Evolutionary conservation across 2,797 vertebrate species (phyloP).

Genomic region (Iguana delicatissima): DNA sequence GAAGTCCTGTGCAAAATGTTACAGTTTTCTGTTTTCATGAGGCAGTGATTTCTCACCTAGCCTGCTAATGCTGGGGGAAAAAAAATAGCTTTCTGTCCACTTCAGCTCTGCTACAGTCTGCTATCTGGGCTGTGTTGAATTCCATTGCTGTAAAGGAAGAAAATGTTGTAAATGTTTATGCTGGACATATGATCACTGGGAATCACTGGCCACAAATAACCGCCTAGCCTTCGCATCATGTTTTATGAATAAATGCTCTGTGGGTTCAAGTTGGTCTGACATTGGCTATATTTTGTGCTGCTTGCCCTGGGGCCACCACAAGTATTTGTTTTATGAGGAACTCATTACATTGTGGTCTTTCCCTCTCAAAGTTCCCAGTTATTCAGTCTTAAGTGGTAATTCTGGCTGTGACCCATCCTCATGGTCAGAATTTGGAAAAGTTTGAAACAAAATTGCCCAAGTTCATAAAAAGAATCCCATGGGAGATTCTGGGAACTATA

Average conservation of each 20-base stretch:
- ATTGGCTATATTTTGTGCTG: slow-evolving; percentile 64
- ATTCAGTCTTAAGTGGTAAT: slow-evolving; percentile 52
- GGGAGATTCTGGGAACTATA: too few relatives aligned
- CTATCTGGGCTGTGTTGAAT: slow-evolving; percentile 59
- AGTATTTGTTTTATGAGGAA: slow-evolving; percentile 71
- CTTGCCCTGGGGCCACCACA: slow-evolving; percentile 58
- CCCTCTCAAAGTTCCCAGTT: slow-evolving; percentile 64
- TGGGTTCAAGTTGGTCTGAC: slow-evolving; percentile 62
- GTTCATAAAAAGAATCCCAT: too few relatives aligned
- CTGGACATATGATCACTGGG: slow-evolving; percentile 54
- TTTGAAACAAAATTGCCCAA: too few relatives aligned
- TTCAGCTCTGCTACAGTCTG: slow-evolving; percentile 18
- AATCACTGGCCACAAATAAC: slow-evolving; percentile 69
- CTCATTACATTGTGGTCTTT: slow-evolving; percentile 64
- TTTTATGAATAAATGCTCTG: slow-evolving; percentile 61
- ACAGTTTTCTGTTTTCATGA: slow-evolving; percentile 63
- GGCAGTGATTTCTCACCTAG: slow-evolving; percentile 63
- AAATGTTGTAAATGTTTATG: slow-evolving; percentile 63
- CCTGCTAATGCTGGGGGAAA: slow-evolving; percentile 55
- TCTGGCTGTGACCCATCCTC: slow-evolving; percentile 55
- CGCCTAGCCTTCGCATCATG: slow-evolving; percentile 57
- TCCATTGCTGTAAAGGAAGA: slow-evolving; percentile 54
- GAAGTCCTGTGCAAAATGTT: slow-evolving; percentile 45
- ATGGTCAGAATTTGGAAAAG: slow-evolving; percentile 1
- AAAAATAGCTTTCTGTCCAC: slow-evolving; percentile 44